phyloP scores from a whole-genome alignment of 2,888 invertebrate species.

The Nasonovia ribisnigri region DNA sequence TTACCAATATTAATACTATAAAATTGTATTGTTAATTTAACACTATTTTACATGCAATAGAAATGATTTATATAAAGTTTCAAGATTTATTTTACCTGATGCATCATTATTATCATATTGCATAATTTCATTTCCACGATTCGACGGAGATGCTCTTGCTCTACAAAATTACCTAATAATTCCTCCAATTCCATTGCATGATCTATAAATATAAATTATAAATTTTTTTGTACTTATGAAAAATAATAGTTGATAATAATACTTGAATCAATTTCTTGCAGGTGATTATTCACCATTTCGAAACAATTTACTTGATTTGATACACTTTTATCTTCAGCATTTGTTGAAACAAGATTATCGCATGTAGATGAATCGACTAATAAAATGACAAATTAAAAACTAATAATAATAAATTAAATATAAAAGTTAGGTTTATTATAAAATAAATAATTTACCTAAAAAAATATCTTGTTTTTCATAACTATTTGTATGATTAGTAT shows the following conservation, averaged over 20 bases:
- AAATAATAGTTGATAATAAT: not conserved
- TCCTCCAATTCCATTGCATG: not conserved
- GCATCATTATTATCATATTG: too few relatives aligned
- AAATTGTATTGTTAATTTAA: too few relatives aligned
- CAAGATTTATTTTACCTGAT: too few relatives aligned
- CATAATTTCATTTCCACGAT: too few relatives aligned
- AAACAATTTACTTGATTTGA: too few relatives aligned
- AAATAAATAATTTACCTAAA: not conserved
- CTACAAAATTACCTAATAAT: too few relatives aligned
- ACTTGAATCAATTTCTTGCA: too few relatives aligned
- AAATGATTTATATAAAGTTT: too few relatives aligned
- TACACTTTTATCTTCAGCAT: constrained; percentile 14
- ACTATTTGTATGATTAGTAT: not conserved
- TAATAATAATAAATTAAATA: constrained; percentile 4
- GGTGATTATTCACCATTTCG: too few relatives aligned
- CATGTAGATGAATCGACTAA: constrained; percentile 8
- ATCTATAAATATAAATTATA: not conserved
- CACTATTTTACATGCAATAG: too few relatives aligned
- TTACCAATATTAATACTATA: too few relatives aligned
- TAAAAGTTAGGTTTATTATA: constrained; percentile 9
- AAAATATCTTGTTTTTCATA: not conserved
- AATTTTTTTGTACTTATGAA: not conserved
- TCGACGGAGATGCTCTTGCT: too few relatives aligned
- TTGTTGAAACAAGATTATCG: constrained; percentile 5
- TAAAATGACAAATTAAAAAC: not conserved